Conservation (phyloP, 1,140 invertebrate species). For the Drosophila repletoides region DNA sequence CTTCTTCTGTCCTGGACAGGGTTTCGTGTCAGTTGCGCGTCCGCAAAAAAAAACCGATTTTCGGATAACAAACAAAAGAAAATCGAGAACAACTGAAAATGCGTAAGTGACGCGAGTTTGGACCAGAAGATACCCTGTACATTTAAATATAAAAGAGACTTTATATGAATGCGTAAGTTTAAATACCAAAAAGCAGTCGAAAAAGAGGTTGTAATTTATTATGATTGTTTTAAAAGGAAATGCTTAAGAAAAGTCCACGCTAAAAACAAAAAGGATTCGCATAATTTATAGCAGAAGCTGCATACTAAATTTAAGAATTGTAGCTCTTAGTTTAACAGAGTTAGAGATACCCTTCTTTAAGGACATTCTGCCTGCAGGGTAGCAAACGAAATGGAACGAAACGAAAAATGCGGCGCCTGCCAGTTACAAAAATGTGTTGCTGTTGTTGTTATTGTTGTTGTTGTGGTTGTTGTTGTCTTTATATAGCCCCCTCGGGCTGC, state of each 20-base stretch:
- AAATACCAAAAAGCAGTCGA: no score
- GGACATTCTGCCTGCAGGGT: background rate
- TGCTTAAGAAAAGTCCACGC: no score
- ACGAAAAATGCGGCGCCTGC: slow-evolving; percentile 51
- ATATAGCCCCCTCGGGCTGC: background rate
- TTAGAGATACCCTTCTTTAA: background rate
- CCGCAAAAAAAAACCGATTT: slow-evolving; percentile 65
- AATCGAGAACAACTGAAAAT: slow-evolving; percentile 26
- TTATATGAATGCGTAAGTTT: no score
- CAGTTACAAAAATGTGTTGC: slow-evolving; percentile 57
- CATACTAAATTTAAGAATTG: no score
- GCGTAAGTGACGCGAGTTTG: background rate
- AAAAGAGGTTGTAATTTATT: no score
- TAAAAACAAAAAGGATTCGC: no score
- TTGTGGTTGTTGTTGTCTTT: accelerated
- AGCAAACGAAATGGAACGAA: slow-evolving; percentile 37
- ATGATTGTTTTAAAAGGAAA: no score
- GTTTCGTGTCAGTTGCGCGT: slow-evolving; percentile 67
- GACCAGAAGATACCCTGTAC: background rate
- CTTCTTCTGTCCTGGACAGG: slow-evolving; percentile 9
- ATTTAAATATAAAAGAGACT: no score
- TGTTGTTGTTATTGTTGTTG: slow-evolving; percentile 57
- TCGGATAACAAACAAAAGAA: slow-evolving; percentile 63
- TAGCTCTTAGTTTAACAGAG: background rate
- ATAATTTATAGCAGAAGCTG: no score